Conservation (phyloP, 2,888 invertebrate species). For the Thelaira solivaga region DNA sequence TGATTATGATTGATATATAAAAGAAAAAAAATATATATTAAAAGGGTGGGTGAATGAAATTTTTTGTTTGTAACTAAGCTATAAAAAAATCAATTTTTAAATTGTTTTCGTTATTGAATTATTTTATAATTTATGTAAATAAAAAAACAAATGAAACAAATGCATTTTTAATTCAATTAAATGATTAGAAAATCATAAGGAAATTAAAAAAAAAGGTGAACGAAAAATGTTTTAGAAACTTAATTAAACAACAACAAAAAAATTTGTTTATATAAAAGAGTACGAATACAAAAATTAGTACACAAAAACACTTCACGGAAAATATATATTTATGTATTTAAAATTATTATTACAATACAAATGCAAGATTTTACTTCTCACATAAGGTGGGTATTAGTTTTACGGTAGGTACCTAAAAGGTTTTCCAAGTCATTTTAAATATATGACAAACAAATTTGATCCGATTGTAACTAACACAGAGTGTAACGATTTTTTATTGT, state of each 20-base stretch:
- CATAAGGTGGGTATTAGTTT: too few species aligned
- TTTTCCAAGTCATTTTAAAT: background rate
- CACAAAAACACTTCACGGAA: slow-evolving; percentile 76
- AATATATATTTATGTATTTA: slow-evolving; percentile 69
- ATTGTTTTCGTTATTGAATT: slow-evolving; percentile 33
- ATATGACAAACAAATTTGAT: background rate
- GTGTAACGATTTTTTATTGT: slow-evolving; percentile 35
- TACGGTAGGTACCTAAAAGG: slow-evolving; percentile 4
- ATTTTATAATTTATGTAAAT: slow-evolving; percentile 1
- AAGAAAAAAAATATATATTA: slow-evolving; percentile 37
- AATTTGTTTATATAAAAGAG: slow-evolving; percentile 63
- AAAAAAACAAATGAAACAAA: slow-evolving; percentile 35
- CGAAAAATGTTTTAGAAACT: slow-evolving; percentile 26
- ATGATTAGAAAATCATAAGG: slow-evolving; percentile 52
- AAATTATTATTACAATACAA: slow-evolving; percentile 15
- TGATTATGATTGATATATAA: slow-evolving; percentile 31
- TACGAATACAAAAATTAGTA: slow-evolving; percentile 76
- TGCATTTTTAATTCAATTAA: slow-evolving; percentile 36
- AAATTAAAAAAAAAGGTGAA: slow-evolving; percentile 43
- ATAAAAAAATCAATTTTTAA: slow-evolving; percentile 40
- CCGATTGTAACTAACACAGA: slow-evolving; percentile 34
- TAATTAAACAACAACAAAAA: slow-evolving; percentile 65
- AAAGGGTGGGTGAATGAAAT: slow-evolving; percentile 45
- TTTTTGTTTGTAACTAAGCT: slow-evolving; percentile 42
- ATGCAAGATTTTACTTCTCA: slow-evolving; percentile 50